phyloP scores from a whole-genome alignment of 37 sponge, comb jelly and placozoan genomes.

The Ianthella basta region DNA sequence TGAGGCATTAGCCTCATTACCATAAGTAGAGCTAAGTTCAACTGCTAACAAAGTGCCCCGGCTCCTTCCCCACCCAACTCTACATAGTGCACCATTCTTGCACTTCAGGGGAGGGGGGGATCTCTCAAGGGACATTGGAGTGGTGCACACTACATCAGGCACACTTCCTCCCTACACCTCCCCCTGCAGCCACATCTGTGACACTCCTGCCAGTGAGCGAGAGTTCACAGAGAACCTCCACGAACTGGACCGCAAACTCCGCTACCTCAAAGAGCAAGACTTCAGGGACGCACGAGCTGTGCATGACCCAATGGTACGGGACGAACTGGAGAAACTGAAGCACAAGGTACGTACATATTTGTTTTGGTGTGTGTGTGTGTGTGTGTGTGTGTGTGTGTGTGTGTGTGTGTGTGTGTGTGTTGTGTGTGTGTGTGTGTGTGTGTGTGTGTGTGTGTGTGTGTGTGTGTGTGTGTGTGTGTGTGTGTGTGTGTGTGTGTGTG shows the following conservation, averaged over 20 bases:
- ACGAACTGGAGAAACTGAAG: constrained; percentile 91
- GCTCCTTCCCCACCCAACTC: too few relatives aligned
- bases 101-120: too few relatives aligned
- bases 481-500: too few relatives aligned
- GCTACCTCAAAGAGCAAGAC: constrained; percentile 81
- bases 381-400: constrained; percentile 53
- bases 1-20: too few relatives aligned
- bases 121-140: too few relatives aligned
- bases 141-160: too few relatives aligned
- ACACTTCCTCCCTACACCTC: background rate
- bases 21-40: too few relatives aligned
- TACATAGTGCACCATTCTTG: too few relatives aligned
- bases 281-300: constrained; percentile 84
- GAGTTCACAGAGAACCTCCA: constrained; percentile 88
- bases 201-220: constrained; percentile 86
- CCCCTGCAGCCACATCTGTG: constrained; percentile 72
- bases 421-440: constrained; percentile 39
- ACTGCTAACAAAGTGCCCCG: too few relatives aligned
- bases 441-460: background rate
- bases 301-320: constrained; percentile 70
- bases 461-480: too few relatives aligned
- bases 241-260: constrained; percentile 89
- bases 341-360: constrained; percentile 44
- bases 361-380: constrained; percentile 18
- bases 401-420: constrained; percentile 54